Percentiles rank a stretch among this genome's conserved stretches.
Evolutionary conservation across 1,140 invertebrate genomes (phyloP).

Genomic region (Cydia amplana): DNA sequence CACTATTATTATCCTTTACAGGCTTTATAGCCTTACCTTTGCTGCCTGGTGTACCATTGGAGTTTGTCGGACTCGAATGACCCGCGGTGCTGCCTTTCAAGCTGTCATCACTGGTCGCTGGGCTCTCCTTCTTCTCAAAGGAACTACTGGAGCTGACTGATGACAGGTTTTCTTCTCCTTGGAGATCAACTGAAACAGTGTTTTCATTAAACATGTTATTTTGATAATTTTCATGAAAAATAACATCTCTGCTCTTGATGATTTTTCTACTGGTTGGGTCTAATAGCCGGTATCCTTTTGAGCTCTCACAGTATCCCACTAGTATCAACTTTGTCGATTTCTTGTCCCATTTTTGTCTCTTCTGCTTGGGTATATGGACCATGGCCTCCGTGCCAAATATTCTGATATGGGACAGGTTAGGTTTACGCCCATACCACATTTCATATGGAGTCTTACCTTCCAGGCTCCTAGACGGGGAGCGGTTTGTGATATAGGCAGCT

Average conservation of each 20-base stretch:
- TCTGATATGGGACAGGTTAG: constrained; percentile 44
- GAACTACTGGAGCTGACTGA: background rate
- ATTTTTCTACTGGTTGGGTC: constrained; percentile 41
- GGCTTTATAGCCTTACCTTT: too few species aligned
- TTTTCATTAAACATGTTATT: background rate
- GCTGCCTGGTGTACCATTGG: too few species aligned
- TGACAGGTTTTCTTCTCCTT: background rate
- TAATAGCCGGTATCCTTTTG: constrained; percentile 55
- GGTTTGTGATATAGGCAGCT: constrained; percentile 48
- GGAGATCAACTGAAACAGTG: background rate
- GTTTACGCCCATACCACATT: constrained; percentile 57
- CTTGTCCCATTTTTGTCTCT: constrained; percentile 56
- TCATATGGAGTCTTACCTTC: constrained; percentile 55
- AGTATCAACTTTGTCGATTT: constrained; percentile 55
- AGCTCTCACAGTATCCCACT: constrained; percentile 56
- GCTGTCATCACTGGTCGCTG: too few species aligned
- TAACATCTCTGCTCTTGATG: constrained; percentile 46
- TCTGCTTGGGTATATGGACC: constrained; percentile 57
- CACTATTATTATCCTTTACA: too few species aligned
- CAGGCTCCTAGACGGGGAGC: constrained; percentile 37
- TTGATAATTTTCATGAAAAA: constrained; percentile 42
- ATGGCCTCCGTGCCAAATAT: constrained; percentile 67
- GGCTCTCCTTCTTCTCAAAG: too few species aligned
- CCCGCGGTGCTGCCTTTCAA: too few species aligned
- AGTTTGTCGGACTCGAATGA: too few species aligned